Base-by-base conservation (phyloP, 2,113 vertebrate genomes). In the Xyliphius kryptos region DNA sequence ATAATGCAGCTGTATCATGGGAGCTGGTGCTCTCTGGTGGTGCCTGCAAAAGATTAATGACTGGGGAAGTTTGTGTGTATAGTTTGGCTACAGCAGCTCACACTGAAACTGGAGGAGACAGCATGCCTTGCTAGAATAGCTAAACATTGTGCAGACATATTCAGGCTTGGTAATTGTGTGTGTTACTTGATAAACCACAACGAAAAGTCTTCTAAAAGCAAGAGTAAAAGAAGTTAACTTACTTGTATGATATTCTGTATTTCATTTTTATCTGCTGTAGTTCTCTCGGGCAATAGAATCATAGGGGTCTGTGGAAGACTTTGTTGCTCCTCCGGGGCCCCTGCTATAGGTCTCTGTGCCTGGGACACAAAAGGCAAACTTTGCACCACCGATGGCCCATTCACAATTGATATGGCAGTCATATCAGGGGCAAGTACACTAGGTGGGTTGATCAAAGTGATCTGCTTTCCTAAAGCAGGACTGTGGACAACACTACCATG, bases 351-450 rank as follows among this genome's bases (percentile, higher is more conserved):
- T 32, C 77, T 67, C n/a, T 81, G 74, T n/a, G 75, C 69, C 61
- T 71, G 81, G 15, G 84, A 54, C 26, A 77, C 63, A 2, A 82
- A 87, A 1, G 83, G 83, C 46, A 84, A 68, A 11, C 85, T 82
- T 71, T 84, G 83, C 16, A 85, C 81, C 44, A 88, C 61, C 0
- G 83, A 75, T 10, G 82, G 80, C 6, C 80, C 77, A 9, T 87
- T 88, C 21, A 87, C 72, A 0, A 87, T 86, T 1, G 86, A 87
- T 75, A 85, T 84, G 69, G 86, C 82, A 6, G 84, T 77, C 72
- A 88, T 56, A 54, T 74, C 67, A 38, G 66, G 55, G 20, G 62
- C 19, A 15, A 64, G 57, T 41, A 68, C 71, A 57, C 61, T 57
- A 19, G 60, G 68, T 40, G 82, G 83, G 76, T 87, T 86, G 71